Base-by-base conservation (phyloP, 2,888 invertebrate genomes). In the Adela reaumurella region DNA sequence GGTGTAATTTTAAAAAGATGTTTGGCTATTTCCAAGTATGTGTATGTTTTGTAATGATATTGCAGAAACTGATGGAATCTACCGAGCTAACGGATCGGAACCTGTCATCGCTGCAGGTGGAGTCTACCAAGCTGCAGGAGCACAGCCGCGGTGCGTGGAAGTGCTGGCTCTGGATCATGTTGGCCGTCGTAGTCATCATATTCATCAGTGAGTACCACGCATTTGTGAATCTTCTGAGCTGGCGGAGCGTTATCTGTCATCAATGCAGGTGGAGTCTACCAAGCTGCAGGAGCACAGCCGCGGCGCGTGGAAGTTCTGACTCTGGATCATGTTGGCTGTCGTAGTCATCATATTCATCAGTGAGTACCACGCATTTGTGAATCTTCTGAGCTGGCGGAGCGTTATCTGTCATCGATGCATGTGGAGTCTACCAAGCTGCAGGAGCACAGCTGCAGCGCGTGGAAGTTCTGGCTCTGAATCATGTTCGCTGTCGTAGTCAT, bases 401-500 rank as follows among this genome's bases (percentile, higher is more conserved):
- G 82, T 11, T 96, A 96, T 67, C 79, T 88, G 56, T 71, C 74
- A 20, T 89, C 90, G 43, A 72, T 97, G 51, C 87, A 88, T 62
- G 83, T 82, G 42, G 95, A 96, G 69, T 90, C 92, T 0, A 86
- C 87, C 43, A 86, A 90, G 59, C 74, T 97, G 35, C 88, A 89
- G 55, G 90, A 90, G 56, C 94, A 94, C 70, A 94, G 92, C 18
- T 84, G 86, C 54, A 87, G 90, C 53, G 90, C 92, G 0, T 96
- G 94, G 86, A 92, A 93, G 62, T 97, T 96, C 68, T 95, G 95
- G 94, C 85, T 96, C 56, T 96, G 95, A 94, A 72, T 95, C 35
- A 90, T 96, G 90, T 80, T 97, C 48, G 84, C 87, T 4, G 77
- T 92, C 46, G 95, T 97, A 45, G 84, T 93, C 65, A 80, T 87